Evolutionary conservation across 2,113 vertebrate species (phyloP), one percentile per base, ranked within the genome.

Genomic region (Sphaerodactylus townsendi): DNA sequence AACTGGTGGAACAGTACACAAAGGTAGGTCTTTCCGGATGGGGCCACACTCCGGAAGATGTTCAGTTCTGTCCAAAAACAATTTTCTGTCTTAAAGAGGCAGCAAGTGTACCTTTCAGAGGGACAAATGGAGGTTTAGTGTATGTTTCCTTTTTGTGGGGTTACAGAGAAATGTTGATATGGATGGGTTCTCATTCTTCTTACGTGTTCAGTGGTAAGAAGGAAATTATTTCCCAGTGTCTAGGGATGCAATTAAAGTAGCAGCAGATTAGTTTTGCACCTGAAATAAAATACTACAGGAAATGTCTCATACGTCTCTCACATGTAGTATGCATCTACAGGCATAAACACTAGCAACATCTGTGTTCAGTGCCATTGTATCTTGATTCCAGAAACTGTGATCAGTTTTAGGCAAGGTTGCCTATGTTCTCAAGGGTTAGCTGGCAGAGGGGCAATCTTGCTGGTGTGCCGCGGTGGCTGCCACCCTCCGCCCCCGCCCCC

Each of bases 1-100:
- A 99, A 92, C 96, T 99, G 91, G 99, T 99, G 76, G 98, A 99
- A 15, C 99, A 99, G 94, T 99, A 99, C 88, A 99, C 99, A 2
- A 99, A 99, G 98, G 99, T 99, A 93, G 39, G 2, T 35, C 25
- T 14, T 2, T 8, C 15, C 2, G 62, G 70, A 10, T 25, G 28
- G 11, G 6, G 59, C 59, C 25, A 62, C 9, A 28, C 5, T 62
- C 23, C 23, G 1, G 3, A 15, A 7, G 23, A 8, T 3, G 3
- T 46, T 65, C 10, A 14, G 25, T 44, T 46, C 7, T n/a, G 4
- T 62, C 23, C 28, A 25, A n/a, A 28, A 30, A 8, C 11, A 66
- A 17, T 3, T 59, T 7, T 41, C 62, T 64, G 1, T 2, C n/a
- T 66, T 23, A 33, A 10, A 5, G 46, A 3, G 4, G 65, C 15